Base-by-base conservation (phyloP, 2,888 invertebrate species). In the Fabriciana adippe region DNA sequence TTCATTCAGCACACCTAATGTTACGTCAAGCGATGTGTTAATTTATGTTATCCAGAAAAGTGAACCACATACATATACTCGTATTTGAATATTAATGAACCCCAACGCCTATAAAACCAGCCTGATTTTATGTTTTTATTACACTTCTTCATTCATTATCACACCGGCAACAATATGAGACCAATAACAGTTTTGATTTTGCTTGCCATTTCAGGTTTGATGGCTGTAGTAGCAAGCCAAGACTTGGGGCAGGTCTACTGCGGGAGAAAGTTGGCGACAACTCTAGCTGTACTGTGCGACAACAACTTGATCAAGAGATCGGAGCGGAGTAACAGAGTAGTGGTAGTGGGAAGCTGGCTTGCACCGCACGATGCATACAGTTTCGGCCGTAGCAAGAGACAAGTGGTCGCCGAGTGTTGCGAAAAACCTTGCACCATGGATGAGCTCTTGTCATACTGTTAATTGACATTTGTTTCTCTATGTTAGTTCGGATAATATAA, bases 241-340 rank as follows among this genome's bases (percentile, higher is more conserved):
- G 35, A 35, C 6, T 31, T 35, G 1, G 6, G 6, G 35, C 35
- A 35, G 35, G 35, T 59, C 26, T 59, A 59, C 48, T 59, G 59
- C 26, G 48, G 48, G 48, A 21, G 59, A 59, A 47, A 48, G n/a
- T 59, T 59, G 26, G 48, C 59, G 26, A 48, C 26, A 48, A 26
- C 59, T 5, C 59, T 59, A 48, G 59, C 59, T 48, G 47, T 59
- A n/a, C n/a, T 59, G n/a, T 59, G 59, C n/a, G 59, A 59, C 6
- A 59, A 26, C 26, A 59, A 59, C 21, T 59, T 59, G 16, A 59
- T 59, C 13, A 48, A 59, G 47, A 47, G 59, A 16, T 59, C 59
- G 4, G 26, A 59, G 2, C 21, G 21, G 26, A 47, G 48, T 48
- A 11, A 59, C 13, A 47, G 26, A 26, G 16, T 47, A 48, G 16